Evolutionary conservation across 2,113 vertebrate species (phyloP), one percentile per base, ranked within the genome.

Genomic region (Nerophis ophidion): DNA sequence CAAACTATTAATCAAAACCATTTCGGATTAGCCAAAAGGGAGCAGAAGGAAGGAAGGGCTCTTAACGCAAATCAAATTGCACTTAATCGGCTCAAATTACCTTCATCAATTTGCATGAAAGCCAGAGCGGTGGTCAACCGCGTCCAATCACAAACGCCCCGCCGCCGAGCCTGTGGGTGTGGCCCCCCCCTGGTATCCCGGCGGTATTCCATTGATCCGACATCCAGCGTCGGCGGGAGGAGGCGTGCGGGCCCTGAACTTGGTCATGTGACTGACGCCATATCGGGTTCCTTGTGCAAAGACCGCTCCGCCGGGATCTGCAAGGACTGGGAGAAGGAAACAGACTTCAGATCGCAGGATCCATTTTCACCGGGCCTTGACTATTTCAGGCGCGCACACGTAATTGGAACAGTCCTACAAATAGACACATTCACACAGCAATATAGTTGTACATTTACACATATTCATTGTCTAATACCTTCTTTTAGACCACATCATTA

Each of bases 281-380:
- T 80, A 81, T 77, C 72, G 62, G 75, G 63, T 73, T 77, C 65
- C 74, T 74, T 85, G 72, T 87, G 84, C 65, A 72, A 83, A 44
- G 73, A 86, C 85, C 60, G 48, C 90, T 87, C 89, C 89, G 85
- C 72, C 71, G 91, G 91, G 90, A 91, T 91, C 92, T 91, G 91
- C 89, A 87, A 87, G 48, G 78, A 64, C 59, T 48, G 64, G 59
- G 62, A 66, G 68, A 61, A 57, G 52, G 53, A 80, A 66, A 77
- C 88, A 90, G 91, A 90, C 88, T 86, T 89, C 84, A 83, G 86
- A 89, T 87, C 85, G 84, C 81, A 76, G 84, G 93, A 94, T 98
- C 90, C 17, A 78, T 93, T 90, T 96, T 93, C 93, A 93, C 87
- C 81, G 87, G 90, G 87, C 89, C 80, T 87, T 93, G 85, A 80